Evolutionary conservation across 2,797 vertebrate species (phyloP).

Genomic region (Parauchenoglanis ngamensis): DNA sequence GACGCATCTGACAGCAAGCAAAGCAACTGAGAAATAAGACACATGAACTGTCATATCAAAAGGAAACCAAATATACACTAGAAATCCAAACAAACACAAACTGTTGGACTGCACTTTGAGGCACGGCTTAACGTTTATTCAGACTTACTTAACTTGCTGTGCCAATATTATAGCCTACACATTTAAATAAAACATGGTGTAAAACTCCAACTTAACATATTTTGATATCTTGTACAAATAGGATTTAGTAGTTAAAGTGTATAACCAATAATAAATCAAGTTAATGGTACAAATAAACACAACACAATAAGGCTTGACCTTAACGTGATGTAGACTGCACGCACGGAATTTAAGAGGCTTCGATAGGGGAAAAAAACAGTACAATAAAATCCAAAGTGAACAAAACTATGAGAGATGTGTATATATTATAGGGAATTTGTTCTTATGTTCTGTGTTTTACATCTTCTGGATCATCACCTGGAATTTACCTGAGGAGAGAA

Average conservation of each 20-base stretch:
- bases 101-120: not conserved
- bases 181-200: not conserved
- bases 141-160: not conserved
- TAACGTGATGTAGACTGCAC: conserved; percentile 28
- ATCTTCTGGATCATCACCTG: conserved; percentile 79
- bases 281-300: conserved; percentile 36
- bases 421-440: conserved; percentile 17
- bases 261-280: conserved; percentile 23
- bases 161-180: not conserved
- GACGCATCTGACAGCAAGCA: not conserved
- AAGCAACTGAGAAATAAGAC: not conserved
- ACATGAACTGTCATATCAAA: not conserved
- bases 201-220: not conserved
- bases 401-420: not conserved
- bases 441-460: conserved; percentile 49
- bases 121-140: not conserved
- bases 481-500: conserved; percentile 72
- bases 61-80: not conserved
- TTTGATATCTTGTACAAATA: conserved; percentile 36
- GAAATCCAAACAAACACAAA: not conserved
- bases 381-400: conserved; percentile 25
- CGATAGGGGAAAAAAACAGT: conserved; percentile 18
- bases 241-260: conserved; percentile 20
- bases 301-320: conserved; percentile 32
- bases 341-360: conserved; percentile 16